Evolutionary conservation across 2,888 invertebrate genomes (phyloP).

Genomic region (Aporophyla nigra): DNA sequence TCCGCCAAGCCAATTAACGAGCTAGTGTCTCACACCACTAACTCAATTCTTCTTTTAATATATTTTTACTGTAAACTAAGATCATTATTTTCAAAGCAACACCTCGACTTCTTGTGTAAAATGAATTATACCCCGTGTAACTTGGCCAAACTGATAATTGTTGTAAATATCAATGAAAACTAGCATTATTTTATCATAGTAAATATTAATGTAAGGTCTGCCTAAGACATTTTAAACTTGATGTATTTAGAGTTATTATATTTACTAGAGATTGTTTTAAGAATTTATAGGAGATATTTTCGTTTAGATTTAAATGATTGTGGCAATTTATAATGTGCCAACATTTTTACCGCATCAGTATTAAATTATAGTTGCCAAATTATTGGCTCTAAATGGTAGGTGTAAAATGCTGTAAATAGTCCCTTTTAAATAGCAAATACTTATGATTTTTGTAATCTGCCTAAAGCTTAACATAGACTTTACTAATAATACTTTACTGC

Average conservation of each 20-base stretch:
- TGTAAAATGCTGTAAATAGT: constrained; percentile 88
- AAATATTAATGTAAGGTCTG: constrained; percentile 81
- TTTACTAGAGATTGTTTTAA: constrained; percentile 82
- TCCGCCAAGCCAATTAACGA: constrained; percentile 80
- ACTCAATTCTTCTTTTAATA: constrained; percentile 77
- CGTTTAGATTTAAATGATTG: constrained; percentile 82
- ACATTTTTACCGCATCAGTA: constrained; percentile 91
- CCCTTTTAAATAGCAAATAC: constrained; percentile 78
- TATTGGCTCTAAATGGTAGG: constrained; percentile 84
- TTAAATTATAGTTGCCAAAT: constrained; percentile 89
- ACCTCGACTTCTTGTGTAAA: constrained; percentile 75
- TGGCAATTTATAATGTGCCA: constrained; percentile 88
- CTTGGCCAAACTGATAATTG: constrained; percentile 77
- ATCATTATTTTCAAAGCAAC: constrained; percentile 75
- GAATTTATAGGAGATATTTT: constrained; percentile 87
- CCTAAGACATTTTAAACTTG: constrained; percentile 89
- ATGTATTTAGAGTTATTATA: constrained; percentile 86
- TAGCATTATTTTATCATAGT: constrained; percentile 78
- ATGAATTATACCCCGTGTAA: constrained; percentile 81
- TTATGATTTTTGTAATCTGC: constrained; percentile 78
- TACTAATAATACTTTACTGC: constrained; percentile 80
- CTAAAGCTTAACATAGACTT: constrained; percentile 76
- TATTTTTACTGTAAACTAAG: constrained; percentile 76
- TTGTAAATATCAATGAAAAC: constrained; percentile 86
- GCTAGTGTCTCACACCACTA: constrained; percentile 70